Evolutionary conservation across 2,888 invertebrate genomes (phyloP), one percentile per base, ranked within the genome.

Genomic region (Pimpla rufipes): DNA sequence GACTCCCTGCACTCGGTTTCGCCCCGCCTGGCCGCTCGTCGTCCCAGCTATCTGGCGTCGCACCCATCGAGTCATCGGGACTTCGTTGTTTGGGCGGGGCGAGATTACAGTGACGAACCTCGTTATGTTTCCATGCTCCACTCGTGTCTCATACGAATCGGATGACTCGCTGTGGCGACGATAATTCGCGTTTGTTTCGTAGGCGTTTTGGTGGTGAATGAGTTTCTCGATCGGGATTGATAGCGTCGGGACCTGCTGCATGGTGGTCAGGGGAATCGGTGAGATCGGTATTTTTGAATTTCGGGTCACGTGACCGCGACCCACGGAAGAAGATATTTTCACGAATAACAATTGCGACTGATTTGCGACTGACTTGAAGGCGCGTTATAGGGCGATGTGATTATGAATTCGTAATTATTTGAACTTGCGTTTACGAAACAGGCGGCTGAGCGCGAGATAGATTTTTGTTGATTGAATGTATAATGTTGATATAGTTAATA

Each of bases 11-110:
- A 37, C 37, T 66, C 40, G 37, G 62, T 57, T 8, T 68, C 57
- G 35, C 67, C 57, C 66, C 45, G 57, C 52, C 21, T n/a, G 35
- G 35, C 52, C 40, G 35, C 55, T 75, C 37, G 16, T 57, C 37
- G 62, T 16, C 8, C 29, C 40, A 47, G 40, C 42, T 16, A 2
- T 37, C 52, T 64, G 45, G 50, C 64, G 40, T 40, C 45, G 40
- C 23, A 35, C n/a, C 47, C 55, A 37, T 16, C 21, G 59, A 57
- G 29, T 23, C 57, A 68, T 55, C 67, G 42, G 18, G 18, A 45
- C 70, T 5, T 29, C 29, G 47, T 64, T 62, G 42, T 52, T 78
- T 68, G 82, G 82, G 78, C 82, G 82, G 82, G 82, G 82, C 81
- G 52, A 45, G 57, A 29, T 6, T 23, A n/a, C 40, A 35, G 5